These are phyloP conservation scores for Aramus guarauna DNA, from an alignment of 2,113 vertebrate genomes.

Conservation along the genomic window DNA sequence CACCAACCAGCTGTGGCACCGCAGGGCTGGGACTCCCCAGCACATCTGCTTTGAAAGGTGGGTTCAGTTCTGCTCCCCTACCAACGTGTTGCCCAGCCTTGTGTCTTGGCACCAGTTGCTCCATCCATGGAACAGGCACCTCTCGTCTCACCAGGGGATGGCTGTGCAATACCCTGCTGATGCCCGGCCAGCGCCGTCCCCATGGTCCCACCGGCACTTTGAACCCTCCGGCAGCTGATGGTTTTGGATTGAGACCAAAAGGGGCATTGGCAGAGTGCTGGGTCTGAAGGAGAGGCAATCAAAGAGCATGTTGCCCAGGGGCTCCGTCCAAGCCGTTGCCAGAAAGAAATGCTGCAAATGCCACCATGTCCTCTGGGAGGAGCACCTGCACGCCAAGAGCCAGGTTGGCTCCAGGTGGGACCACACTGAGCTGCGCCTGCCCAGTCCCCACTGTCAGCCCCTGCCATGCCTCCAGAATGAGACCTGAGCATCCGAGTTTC, in stretches of 20 bases:
- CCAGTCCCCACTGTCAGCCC: not conserved
- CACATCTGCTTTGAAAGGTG: not conserved
- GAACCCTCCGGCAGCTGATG: not conserved
- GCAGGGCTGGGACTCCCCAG: not conserved
- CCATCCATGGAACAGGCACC: not conserved
- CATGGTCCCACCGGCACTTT: accelerated
- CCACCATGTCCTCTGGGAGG: accelerated
- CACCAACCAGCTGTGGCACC: accelerated
- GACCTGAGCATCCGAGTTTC: not conserved
- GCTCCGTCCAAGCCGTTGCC: accelerated
- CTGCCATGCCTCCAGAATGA: not conserved
- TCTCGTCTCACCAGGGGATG: accelerated
- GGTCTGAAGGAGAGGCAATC: not conserved
- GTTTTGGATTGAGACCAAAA: not conserved
- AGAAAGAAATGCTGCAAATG: not conserved
- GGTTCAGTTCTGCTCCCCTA: not conserved
- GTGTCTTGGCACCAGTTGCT: accelerated
- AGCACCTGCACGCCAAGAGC: not conserved
- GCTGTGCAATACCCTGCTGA: too few relatives aligned
- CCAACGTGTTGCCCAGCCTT: not conserved
- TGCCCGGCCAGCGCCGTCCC: not conserved
- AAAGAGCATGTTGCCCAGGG: not conserved
- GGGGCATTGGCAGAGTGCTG: not conserved
- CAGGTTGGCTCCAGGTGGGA: not conserved
- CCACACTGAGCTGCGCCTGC: not conserved